Conservation (phyloP, 2,113 vertebrate genomes). For the Prinia subflava region DNA sequence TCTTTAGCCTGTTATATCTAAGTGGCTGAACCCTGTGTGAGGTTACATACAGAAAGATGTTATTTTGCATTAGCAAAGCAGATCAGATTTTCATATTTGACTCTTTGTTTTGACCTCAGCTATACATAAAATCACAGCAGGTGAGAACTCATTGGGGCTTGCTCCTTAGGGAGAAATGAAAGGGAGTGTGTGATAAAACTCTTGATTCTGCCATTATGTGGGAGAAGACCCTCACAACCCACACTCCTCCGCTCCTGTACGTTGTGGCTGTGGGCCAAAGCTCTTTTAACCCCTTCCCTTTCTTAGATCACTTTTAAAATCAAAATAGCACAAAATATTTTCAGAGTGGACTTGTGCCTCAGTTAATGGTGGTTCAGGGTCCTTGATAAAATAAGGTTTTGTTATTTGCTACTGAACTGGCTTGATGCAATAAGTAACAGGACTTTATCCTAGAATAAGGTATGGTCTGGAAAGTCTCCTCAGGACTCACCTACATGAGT, state of each 20-base stretch:
- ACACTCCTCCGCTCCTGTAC: fast-evolving
- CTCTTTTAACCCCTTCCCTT: background rate
- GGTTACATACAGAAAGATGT: slow-evolving; percentile 7
- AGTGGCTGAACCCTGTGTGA: slow-evolving; percentile 25
- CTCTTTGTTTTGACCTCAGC: slow-evolving; percentile 1
- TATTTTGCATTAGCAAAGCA: slow-evolving; percentile 14
- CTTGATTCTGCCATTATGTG: background rate
- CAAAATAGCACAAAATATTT: background rate
- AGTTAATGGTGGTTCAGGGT: background rate
- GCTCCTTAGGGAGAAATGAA: background rate
- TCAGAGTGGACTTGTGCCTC: background rate
- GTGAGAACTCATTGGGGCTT: background rate
- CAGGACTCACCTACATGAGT: background rate
- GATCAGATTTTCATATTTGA: slow-evolving; percentile 54
- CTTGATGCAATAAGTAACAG: background rate
- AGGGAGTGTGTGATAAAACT: background rate
- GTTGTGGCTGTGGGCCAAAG: background rate
- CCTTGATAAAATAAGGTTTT: background rate
- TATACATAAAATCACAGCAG: background rate
- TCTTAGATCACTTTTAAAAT: background rate
- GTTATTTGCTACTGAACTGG: background rate
- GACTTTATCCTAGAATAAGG: background rate
- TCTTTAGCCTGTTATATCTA: slow-evolving; percentile 11
- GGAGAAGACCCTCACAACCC: background rate
- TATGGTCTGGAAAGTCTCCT: background rate